Conservation (phyloP, 2,113 vertebrate species). For the Morone saxatilis region DNA sequence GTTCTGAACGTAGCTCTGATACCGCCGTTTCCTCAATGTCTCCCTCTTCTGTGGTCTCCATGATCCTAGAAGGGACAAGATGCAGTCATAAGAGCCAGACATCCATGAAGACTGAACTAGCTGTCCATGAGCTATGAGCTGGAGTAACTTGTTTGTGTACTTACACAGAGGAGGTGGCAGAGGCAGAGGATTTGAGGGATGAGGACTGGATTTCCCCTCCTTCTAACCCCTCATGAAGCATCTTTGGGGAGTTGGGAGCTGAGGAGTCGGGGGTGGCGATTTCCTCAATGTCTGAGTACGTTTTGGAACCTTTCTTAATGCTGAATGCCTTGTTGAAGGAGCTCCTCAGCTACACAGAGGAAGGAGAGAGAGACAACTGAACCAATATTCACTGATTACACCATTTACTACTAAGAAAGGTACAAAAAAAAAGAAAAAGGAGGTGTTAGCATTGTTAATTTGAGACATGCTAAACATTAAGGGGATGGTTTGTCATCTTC, state of each 20-base stretch:
- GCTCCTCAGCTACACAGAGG: slow-evolving; percentile 88
- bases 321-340: slow-evolving; percentile 99
- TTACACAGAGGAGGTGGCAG: slow-evolving; percentile 87
- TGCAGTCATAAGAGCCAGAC: slow-evolving; percentile 10
- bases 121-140: not conserved
- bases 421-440: not conserved
- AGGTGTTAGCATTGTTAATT: slow-evolving; percentile 37
- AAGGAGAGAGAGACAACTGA: not conserved
- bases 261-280: slow-evolving; percentile 95
- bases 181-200: slow-evolving; percentile 86
- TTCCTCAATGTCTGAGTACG: slow-evolving; percentile 97
- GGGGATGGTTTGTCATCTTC: slow-evolving; percentile 34
- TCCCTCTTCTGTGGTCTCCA: slow-evolving; percentile 85
- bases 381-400: not conserved
- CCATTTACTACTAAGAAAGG: not conserved
- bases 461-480: slow-evolving; percentile 45
- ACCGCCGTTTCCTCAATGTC: slow-evolving; percentile 92
- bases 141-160: slow-evolving; percentile 35
- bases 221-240: slow-evolving; percentile 86
- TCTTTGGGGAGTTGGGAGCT: slow-evolving; percentile 94
- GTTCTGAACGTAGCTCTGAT: slow-evolving; percentile 92
- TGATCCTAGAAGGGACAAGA: slow-evolving; percentile 80
- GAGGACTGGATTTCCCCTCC: slow-evolving; percentile 78
- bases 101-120: not conserved
- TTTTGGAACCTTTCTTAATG: slow-evolving; percentile 97